Evolutionary conservation across 2,888 invertebrate species (phyloP).

Genomic region (Polydrusus tereticollis): DNA sequence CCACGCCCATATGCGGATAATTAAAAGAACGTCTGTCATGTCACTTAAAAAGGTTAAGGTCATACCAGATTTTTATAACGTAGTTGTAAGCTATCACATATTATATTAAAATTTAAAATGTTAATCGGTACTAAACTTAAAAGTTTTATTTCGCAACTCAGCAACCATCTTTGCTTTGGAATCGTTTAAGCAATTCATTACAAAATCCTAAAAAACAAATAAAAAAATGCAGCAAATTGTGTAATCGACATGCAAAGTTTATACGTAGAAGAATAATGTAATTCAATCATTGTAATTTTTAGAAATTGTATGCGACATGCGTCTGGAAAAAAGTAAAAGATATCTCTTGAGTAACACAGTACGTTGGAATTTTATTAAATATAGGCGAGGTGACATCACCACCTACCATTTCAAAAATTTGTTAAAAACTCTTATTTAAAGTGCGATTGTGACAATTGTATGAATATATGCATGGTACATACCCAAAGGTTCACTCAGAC

Average conservation of each 20-base stretch:
- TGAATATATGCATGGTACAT: not conserved
- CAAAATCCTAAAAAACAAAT: too few species aligned
- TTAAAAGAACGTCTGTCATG: not conserved
- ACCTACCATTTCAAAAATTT: too few species aligned
- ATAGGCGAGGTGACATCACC: too few species aligned
- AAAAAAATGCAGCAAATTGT: not conserved
- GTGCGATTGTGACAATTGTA: too few species aligned
- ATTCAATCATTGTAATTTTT: not conserved
- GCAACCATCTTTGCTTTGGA: too few species aligned
- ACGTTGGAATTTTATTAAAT: too few species aligned
- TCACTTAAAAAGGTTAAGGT: slow-evolving; percentile 24
- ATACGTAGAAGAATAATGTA: not conserved
- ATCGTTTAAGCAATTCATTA: not conserved
- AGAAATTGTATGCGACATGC: not conserved
- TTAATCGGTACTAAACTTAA: too few species aligned
- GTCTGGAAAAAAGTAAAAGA: not conserved
- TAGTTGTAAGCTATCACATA: too few species aligned
- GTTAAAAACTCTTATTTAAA: too few species aligned
- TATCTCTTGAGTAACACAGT: not conserved
- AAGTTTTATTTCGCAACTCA: too few species aligned
- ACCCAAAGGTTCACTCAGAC: not conserved
- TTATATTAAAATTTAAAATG: too few species aligned
- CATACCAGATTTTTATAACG: not conserved
- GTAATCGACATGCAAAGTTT: not conserved
- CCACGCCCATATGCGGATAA: slow-evolving; percentile 21